These are phyloP conservation scores for Nymphalis polychloros DNA, from an alignment of 2,888 invertebrate species.

Conservation along the genomic window DNA sequence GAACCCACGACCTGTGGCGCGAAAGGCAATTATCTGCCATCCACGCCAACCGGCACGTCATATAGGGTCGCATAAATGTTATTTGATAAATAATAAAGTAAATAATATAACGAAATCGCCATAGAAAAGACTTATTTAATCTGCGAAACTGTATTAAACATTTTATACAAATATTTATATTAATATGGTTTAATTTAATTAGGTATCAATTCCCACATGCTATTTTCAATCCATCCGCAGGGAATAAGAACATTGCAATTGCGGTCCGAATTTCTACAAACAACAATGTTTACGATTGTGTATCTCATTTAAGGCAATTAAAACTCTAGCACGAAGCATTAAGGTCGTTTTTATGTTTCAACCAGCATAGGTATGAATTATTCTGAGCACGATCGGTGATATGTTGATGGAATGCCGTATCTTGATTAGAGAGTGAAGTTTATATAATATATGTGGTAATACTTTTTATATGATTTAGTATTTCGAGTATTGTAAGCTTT, in stretches of 20 bases:
- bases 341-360: neutral
- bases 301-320: neutral
- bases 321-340: neutral
- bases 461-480: neutral
- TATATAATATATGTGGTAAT: neutral
- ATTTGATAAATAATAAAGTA: no score
- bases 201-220: neutral
- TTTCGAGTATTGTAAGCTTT: neutral
- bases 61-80: no score
- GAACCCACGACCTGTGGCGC: no score
- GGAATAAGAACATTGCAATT: constrained; percentile 3
- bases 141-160: no score
- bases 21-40: no score
- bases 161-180: no score
- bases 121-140: no score
- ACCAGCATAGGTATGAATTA: constrained; percentile 2
- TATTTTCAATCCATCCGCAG: neutral
- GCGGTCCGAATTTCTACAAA: constrained; percentile 2
- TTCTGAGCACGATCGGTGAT: constrained; percentile 22
- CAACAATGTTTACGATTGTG: neutral
- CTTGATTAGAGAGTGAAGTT: constrained; percentile 22
- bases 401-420: constrained; percentile 17
- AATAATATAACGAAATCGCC: no score
- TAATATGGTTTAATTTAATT: neutral
- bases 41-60: no score